A percentile compares a stretch with the other conserved stretches of the same genome.
Evolutionary conservation across 1,140 invertebrate genomes (phyloP).

Genomic region (Pteromalus puparum): DNA sequence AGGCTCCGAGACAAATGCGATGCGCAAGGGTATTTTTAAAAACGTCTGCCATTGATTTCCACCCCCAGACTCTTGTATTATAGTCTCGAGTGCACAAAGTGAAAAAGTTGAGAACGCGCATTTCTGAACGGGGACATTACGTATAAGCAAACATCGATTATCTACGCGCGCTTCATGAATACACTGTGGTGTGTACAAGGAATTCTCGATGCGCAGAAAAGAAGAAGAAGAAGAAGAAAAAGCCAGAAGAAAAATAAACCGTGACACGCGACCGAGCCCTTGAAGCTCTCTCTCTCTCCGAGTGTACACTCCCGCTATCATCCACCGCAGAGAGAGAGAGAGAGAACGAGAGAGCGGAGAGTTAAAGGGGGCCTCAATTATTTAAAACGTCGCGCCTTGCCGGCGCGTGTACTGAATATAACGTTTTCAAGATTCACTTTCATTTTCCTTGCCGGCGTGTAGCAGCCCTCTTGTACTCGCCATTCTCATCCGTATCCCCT

Average conservation of each 20-base stretch:
- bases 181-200: neutral
- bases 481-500: slow-evolving; percentile 33
- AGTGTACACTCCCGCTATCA: neutral
- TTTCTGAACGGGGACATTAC: no score
- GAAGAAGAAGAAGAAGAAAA: slow-evolving; percentile 22
- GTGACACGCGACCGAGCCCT: slow-evolving; percentile 48
- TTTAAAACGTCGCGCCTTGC: slow-evolving; percentile 64
- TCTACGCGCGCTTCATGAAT: no score
- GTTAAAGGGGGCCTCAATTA: slow-evolving; percentile 61
- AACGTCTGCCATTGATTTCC: neutral
- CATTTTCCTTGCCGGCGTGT: slow-evolving; percentile 59
- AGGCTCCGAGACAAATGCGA: slow-evolving; percentile 19
- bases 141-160: neutral
- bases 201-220: neutral
- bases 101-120: neutral
- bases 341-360: neutral
- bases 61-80: no score
- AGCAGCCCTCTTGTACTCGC: neutral
- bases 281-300: no score
- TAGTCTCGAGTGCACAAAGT: neutral
- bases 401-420: slow-evolving; percentile 61
- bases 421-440: slow-evolving; percentile 70
- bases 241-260: slow-evolving; percentile 26
- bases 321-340: neutral
- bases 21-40: slow-evolving; percentile 19